These are phyloP conservation scores for Eilema caniola DNA, from an alignment of 2,888 invertebrate genomes.

Conservation along the genomic window DNA sequence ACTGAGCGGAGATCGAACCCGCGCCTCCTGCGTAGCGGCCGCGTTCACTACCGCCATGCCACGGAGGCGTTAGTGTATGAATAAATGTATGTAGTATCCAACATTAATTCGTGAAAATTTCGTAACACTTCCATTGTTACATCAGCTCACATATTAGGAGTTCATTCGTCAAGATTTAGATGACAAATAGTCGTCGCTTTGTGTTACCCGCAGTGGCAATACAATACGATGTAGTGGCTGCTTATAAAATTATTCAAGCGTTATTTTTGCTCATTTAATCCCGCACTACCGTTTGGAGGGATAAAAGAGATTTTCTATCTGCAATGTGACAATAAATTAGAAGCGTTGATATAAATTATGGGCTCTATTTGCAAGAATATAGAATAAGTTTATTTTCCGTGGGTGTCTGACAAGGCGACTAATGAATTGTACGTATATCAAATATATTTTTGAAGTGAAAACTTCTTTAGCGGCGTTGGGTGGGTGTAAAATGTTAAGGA, in stretches of 20 bases:
- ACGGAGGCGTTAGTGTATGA: no score
- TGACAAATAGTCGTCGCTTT: slow-evolving; percentile 40
- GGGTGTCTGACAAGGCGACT: background rate
- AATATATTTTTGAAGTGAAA: no score
- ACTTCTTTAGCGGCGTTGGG: no score
- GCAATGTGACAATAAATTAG: slow-evolving; percentile 11
- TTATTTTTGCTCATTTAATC: slow-evolving; percentile 28
- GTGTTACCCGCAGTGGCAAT: slow-evolving; percentile 21
- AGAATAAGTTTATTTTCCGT: background rate
- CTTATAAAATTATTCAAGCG: slow-evolving; percentile 31
- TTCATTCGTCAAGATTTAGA: slow-evolving; percentile 36
- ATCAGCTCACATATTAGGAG: background rate
- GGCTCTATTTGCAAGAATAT: background rate
- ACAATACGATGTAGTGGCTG: slow-evolving; percentile 25
- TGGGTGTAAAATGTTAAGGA: no score
- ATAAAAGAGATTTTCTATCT: background rate
- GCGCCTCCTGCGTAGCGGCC: no score
- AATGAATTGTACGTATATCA: background rate
- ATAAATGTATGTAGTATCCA: background rate
- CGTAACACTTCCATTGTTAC: background rate
- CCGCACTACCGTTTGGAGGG: slow-evolving; percentile 9
- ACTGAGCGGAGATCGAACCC: no score
- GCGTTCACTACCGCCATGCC: no score
- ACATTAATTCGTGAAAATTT: background rate
- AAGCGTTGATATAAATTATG: background rate